Conservation (phyloP, 2,113 vertebrate species). For the Sander lucioperca region DNA sequence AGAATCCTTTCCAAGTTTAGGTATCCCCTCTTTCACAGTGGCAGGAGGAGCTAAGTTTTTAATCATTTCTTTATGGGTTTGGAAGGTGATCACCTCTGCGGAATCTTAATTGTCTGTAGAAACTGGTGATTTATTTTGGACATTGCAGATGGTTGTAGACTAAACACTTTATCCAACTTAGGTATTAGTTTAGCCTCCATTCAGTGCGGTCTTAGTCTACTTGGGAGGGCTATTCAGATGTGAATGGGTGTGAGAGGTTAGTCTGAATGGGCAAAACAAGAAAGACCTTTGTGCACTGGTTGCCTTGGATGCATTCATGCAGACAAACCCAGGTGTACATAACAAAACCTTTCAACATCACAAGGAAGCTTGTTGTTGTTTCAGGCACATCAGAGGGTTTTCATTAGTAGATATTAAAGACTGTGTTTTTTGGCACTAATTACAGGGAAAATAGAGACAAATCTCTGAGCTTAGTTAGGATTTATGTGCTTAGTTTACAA, state of each 20-base stretch:
- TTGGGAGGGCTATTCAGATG: neutral
- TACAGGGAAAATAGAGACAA: neutral
- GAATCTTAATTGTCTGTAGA: neutral
- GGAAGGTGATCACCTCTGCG: neutral
- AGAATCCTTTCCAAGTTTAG: neutral
- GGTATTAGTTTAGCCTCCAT: neutral
- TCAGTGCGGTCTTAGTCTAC: neutral
- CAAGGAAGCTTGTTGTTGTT: neutral
- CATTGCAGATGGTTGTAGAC: neutral
- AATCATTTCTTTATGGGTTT: neutral
- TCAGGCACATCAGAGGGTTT: neutral
- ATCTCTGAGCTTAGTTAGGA: neutral
- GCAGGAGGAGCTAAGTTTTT: neutral
- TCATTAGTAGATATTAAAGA: neutral
- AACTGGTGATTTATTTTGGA: neutral
- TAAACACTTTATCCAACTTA: slow-evolving; percentile 7
- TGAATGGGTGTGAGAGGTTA: neutral
- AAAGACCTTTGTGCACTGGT: neutral
- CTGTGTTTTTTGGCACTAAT: neutral
- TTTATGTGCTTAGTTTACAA: neutral
- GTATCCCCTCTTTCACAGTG: neutral
- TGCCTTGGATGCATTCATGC: neutral
- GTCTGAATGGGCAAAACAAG: neutral
- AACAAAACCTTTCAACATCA: neutral
- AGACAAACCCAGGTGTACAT: neutral